Percentiles rank a stretch among this genome's conserved stretches.
Conservation (phyloP, 2,888 invertebrate genomes). For the Nephrotoma guestfalica region DNA sequence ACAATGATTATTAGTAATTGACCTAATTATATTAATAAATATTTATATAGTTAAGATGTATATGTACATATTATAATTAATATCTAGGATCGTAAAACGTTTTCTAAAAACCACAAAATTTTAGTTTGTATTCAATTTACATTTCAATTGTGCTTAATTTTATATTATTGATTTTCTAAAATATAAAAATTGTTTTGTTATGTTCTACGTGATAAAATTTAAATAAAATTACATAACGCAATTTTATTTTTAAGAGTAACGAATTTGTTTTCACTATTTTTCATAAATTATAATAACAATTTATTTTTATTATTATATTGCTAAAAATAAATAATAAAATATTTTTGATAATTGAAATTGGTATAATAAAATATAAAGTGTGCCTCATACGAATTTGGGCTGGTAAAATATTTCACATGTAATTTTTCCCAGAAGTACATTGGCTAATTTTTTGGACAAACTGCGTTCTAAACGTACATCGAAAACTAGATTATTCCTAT, state of each 20-base stretch:
- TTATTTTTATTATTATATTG: not conserved
- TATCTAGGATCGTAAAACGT: too few relatives aligned
- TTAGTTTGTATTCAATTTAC: not conserved
- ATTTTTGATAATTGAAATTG: not conserved
- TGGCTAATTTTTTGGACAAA: not conserved
- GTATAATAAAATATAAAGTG: not conserved
- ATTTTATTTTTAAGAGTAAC: not conserved
- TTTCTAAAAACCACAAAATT: too few relatives aligned
- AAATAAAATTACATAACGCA: not conserved
- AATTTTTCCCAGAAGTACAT: not conserved
- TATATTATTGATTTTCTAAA: not conserved
- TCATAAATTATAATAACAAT: not conserved
- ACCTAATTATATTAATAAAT: not conserved
- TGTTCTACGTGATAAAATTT: not conserved
- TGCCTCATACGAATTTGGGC: not conserved
- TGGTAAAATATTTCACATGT: not conserved
- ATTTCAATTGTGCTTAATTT: not conserved
- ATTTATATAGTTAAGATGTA: not conserved
- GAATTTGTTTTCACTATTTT: not conserved
- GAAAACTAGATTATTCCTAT: not conserved
- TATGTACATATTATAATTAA: too few relatives aligned
- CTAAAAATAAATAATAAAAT: not conserved
- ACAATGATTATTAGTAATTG: not conserved
- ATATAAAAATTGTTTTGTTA: not conserved
- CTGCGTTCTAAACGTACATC: not conserved